Evolutionary conservation across 2,113 vertebrate species (phyloP), one percentile per base, ranked within the genome.

Genomic region (Oncorhynchus kisutch): DNA sequence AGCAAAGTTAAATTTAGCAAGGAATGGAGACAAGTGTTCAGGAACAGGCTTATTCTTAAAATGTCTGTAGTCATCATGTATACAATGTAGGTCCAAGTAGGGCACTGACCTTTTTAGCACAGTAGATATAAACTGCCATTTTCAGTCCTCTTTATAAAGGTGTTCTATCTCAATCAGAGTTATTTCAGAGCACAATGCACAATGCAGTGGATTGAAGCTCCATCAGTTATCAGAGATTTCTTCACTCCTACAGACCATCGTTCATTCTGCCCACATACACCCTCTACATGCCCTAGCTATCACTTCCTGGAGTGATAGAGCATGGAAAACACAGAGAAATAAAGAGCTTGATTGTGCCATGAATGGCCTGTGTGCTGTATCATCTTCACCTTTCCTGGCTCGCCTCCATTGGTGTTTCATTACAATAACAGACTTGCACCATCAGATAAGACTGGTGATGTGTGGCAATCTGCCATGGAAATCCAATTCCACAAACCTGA

Each of bases 151-250:
- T 48, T 72, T 70, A 77, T 73, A 39, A 8, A 66, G 51, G 49
- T 11, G 14, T 14, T 45, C 76, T 72, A 71, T 87, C 68, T 84
- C 78, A 70, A 45, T 67, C 67, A 68, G 71, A 74, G 73, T 85
- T 81, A 79, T 83, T 69, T 83, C 57, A 29, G 77, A 80, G 79
- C 75, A 91, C 90, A 91, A 88, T 80, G 87, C 84, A 91, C 91
- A 90, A 68, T 9, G 79, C 9, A 11, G 9, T 45, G 39, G 2
- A 45, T 45, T 45, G 39, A 67, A 77, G 83, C 82, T 77, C 76
- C 88, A 84, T 87, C 81, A 80, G 84, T 88, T 86, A 86, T 88
- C 85, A 79, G 77, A 84, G 84, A 83, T 89, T 90, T 88, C 88
- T 85, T 85, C 87, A 86, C 84, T 81, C 78, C 76, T 83, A 45